These are phyloP conservation scores for Biston betularia DNA, from an alignment of 2,888 invertebrate genomes.

Conservation along the genomic window DNA sequence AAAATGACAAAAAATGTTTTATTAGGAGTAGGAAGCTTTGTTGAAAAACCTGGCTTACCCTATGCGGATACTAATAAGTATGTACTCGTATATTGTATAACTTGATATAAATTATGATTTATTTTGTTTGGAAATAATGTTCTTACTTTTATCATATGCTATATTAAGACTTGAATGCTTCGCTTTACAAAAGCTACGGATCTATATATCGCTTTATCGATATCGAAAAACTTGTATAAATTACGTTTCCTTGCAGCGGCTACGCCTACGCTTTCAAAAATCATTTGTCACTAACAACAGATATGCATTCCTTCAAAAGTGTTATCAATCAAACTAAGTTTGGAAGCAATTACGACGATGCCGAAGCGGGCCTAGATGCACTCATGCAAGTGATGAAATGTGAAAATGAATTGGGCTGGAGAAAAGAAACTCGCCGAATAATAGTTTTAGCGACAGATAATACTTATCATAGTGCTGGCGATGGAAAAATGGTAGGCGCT, in stretches of 20 bases:
- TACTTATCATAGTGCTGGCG: slow-evolving; percentile 92
- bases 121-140: no score
- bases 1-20: slow-evolving; percentile 87
- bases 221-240: neutral
- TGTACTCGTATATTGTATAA: slow-evolving; percentile 10
- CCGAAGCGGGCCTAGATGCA: slow-evolving; percentile 95
- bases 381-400: slow-evolving; percentile 94
- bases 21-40: slow-evolving; percentile 89
- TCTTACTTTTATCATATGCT: no score
- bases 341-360: slow-evolving; percentile 88
- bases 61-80: slow-evolving; percentile 67
- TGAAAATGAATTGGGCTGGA: slow-evolving; percentile 90
- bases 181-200: no score
- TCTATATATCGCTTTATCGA: no score
- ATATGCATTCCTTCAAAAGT: slow-evolving; percentile 75
- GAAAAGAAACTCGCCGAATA: slow-evolving; percentile 89
- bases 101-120: neutral
- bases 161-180: no score
- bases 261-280: slow-evolving; percentile 87
- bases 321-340: slow-evolving; percentile 42
- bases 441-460: slow-evolving; percentile 93
- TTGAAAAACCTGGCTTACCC: slow-evolving; percentile 89
- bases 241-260: slow-evolving; percentile 13
- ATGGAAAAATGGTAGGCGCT: slow-evolving; percentile 91
- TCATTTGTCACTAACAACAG: slow-evolving; percentile 88